Conservation (phyloP, 2,113 vertebrate species). For the Ptilonorhynchus violaceus region DNA sequence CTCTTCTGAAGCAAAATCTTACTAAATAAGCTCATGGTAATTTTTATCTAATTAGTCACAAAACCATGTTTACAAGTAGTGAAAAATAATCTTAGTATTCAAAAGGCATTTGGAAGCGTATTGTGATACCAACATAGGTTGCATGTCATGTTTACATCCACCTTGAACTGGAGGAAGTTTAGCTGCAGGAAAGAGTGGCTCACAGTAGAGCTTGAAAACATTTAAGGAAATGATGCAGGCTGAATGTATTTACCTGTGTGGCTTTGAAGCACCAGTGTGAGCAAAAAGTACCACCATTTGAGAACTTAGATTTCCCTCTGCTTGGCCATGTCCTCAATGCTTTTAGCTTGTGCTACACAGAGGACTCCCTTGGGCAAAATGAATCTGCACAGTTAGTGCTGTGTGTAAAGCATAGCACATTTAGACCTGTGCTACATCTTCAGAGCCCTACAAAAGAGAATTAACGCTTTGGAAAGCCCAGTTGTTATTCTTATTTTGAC, state of each 20-base stretch:
- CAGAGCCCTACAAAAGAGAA: not conserved
- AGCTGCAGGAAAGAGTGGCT: not conserved
- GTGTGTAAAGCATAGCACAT: not conserved
- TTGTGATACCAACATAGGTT: not conserved
- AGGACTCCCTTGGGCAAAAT: not conserved
- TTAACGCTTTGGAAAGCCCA: not conserved
- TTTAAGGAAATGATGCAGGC: not conserved
- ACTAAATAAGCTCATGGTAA: not conserved
- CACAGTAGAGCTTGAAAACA: not conserved
- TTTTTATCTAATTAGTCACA: not conserved
- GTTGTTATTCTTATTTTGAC: conserved; percentile 5
- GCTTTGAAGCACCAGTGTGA: not conserved
- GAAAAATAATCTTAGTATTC: not conserved
- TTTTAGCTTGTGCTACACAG: not conserved
- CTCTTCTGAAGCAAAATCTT: not conserved
- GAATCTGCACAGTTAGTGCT: not conserved
- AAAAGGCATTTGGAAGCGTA: not conserved
- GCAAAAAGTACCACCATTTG: not conserved
- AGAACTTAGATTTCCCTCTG: not conserved
- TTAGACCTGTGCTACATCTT: not conserved
- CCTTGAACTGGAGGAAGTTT: not conserved
- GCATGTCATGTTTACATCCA: not conserved
- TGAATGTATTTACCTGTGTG: not conserved
- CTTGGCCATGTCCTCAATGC: not conserved
- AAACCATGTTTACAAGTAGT: not conserved